phyloP scores from a whole-genome alignment of 2,797 vertebrate genomes.

The Diplodus sargus region DNA sequence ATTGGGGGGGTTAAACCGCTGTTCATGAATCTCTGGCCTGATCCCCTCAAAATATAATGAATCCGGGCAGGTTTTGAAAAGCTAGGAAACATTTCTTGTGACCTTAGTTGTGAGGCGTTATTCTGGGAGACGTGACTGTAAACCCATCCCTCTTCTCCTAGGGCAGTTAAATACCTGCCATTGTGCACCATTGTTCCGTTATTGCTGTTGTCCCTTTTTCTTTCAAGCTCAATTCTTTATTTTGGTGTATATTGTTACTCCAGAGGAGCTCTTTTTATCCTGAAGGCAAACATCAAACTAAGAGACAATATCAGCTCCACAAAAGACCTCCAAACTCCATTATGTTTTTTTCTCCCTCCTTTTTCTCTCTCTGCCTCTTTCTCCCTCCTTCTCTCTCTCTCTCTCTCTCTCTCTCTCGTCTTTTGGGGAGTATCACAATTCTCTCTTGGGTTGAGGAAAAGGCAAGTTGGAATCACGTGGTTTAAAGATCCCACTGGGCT shows the following conservation, averaged over 20 bases:
- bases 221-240: slow-evolving; percentile 89
- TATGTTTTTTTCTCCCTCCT: slow-evolving; percentile 62
- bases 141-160: slow-evolving; percentile 87
- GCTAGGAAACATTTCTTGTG: slow-evolving; percentile 83
- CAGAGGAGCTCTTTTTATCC: slow-evolving; percentile 84
- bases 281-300: slow-evolving; percentile 86
- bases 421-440: slow-evolving; percentile 72
- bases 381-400: slow-evolving; percentile 36
- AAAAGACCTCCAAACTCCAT: slow-evolving; percentile 86
- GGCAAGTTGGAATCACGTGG: slow-evolving; percentile 63
- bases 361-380: slow-evolving; percentile 52
- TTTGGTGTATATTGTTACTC: slow-evolving; percentile 90
- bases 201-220: slow-evolving; percentile 89
- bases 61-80: slow-evolving; percentile 81
- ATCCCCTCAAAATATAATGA: slow-evolving; percentile 86
- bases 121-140: slow-evolving; percentile 82
- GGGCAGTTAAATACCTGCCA: slow-evolving; percentile 88
- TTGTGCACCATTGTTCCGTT: slow-evolving; percentile 88
- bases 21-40: slow-evolving; percentile 83
- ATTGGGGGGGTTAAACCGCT: slow-evolving; percentile 85
- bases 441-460: slow-evolving; percentile 58
- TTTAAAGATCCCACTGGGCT: slow-evolving; percentile 67
- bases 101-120: slow-evolving; percentile 80
- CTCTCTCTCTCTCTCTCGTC: slow-evolving; percentile 58
- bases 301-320: slow-evolving; percentile 86